Base-by-base conservation (phyloP, 1,140 invertebrate species). In the Aethina tumida region DNA sequence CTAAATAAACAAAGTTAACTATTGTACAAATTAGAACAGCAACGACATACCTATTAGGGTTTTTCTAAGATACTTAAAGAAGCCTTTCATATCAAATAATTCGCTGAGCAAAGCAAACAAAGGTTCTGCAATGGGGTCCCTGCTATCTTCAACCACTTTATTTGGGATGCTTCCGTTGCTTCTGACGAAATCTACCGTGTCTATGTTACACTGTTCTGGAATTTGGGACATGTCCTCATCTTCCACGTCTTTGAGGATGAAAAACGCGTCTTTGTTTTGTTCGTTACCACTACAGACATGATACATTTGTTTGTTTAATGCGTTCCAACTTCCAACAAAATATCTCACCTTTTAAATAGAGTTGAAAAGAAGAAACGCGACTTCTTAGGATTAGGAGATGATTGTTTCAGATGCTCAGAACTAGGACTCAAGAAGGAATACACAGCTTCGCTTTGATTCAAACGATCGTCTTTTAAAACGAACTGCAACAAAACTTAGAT, bases 361-460 rank as follows among this genome's bases (percentile, higher is more conserved):
- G 82, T 87, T 5, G 81, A 78, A 33, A 92, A 72, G 5, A 83
- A 90, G 63, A 91, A 91, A 47, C 75, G 73, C 5, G 77, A 81
- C 58, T 90, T 90, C 60, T 88, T 88, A 28, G 78, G 77, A 47
- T 77, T 76, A 7, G 74, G 72, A 29, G 77, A 68, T 9, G 77
- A 75, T 53, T 84, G 80, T 57, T 89, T 87, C 13, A 92, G 65
- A 58, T 86, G 83, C 53, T 90, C 85, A 0, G 86, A 88, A 56
- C 83, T 89, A 4, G 88, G 87, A 60, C 86, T 88, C 3, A 94
- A 69, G 62, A 93, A 93, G 39, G 81, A 77, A 59, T 90, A 93
- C 34, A 93, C 67, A 19, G 84, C 81, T 64, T 93, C 88, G 59
- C 85, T 86, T 65, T 87, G 82, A 65, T 85, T 85, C 35, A 92